A percentile compares a stretch with the other conserved stretches of the same genome.
Conservation (phyloP, 2,113 vertebrate species). For the Centropus unirufus region DNA sequence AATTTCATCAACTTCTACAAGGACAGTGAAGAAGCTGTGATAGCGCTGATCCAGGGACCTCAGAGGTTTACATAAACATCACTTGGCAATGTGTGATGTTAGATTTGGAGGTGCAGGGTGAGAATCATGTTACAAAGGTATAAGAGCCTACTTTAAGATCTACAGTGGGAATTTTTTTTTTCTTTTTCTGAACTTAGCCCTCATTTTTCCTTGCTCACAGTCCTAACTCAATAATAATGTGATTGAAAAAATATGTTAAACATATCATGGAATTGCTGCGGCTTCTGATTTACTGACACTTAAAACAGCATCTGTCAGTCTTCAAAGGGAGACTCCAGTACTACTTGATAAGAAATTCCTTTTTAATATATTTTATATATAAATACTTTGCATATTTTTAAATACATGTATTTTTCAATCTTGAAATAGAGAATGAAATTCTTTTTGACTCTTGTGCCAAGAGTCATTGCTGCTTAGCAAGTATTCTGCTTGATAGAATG, state of each 20-base stretch:
- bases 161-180: background rate
- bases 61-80: background rate
- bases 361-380: background rate
- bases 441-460: background rate
- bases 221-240: background rate
- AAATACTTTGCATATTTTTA: background rate
- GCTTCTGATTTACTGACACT: background rate
- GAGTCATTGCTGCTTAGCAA: background rate
- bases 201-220: background rate
- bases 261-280: background rate
- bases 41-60: background rate
- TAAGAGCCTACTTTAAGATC: background rate
- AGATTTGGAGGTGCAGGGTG: rapidly evolving
- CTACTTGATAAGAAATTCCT: background rate
- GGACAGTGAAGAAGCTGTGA: background rate
- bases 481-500: background rate
- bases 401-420: background rate
- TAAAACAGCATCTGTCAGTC: background rate
- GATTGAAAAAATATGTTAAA: background rate
- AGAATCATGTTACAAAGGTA: background rate
- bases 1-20: background rate
- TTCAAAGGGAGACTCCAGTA: background rate
- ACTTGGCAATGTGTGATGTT: background rate
- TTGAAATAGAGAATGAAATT: background rate
- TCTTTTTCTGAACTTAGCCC: background rate